These are phyloP conservation scores for Phalanger gymnotis DNA, from an alignment of 2,797 vertebrate species.

Conservation along the genomic window DNA sequence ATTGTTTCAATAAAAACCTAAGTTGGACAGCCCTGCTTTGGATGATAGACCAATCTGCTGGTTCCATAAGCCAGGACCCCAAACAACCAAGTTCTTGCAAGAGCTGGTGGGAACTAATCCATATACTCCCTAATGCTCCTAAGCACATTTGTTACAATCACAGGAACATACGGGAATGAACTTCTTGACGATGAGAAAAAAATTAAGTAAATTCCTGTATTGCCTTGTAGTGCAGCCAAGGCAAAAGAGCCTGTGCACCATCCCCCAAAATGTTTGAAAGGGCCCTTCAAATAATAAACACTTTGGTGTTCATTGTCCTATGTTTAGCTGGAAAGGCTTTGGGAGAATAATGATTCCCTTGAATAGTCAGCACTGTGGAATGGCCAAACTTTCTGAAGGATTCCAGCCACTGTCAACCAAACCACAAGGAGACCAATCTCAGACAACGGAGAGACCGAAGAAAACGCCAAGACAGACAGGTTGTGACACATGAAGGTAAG, in stretches of 20 bases:
- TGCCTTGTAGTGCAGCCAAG: not conserved
- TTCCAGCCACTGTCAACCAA: slow-evolving; percentile 72
- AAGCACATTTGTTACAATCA: not conserved
- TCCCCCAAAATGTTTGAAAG: slow-evolving; percentile 1
- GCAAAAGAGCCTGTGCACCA: not conserved
- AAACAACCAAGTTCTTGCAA: slow-evolving; percentile 1
- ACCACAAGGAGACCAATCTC: slow-evolving; percentile 55
- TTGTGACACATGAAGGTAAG: slow-evolving; percentile 4
- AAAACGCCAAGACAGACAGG: slow-evolving; percentile 49
- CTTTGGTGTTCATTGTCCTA: slow-evolving; percentile 27
- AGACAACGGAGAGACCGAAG: slow-evolving; percentile 64
- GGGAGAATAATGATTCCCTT: slow-evolving; percentile 70
- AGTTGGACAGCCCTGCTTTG: too few species aligned
- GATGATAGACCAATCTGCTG: not conserved
- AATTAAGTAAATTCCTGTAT: slow-evolving; percentile 10
- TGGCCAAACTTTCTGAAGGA: slow-evolving; percentile 61
- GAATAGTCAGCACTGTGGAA: slow-evolving; percentile 62
- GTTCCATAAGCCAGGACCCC: not conserved
- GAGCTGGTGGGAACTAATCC: not conserved
- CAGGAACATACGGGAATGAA: not conserved
- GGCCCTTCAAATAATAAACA: slow-evolving; percentile 56
- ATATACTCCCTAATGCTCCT: not conserved
- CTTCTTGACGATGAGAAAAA: not conserved
- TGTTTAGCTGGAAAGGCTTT: slow-evolving; percentile 68
- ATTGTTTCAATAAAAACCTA: too few species aligned